These are phyloP conservation scores for Asobara japonica DNA, from an alignment of 1,140 invertebrate species.

Conservation along the genomic window DNA sequence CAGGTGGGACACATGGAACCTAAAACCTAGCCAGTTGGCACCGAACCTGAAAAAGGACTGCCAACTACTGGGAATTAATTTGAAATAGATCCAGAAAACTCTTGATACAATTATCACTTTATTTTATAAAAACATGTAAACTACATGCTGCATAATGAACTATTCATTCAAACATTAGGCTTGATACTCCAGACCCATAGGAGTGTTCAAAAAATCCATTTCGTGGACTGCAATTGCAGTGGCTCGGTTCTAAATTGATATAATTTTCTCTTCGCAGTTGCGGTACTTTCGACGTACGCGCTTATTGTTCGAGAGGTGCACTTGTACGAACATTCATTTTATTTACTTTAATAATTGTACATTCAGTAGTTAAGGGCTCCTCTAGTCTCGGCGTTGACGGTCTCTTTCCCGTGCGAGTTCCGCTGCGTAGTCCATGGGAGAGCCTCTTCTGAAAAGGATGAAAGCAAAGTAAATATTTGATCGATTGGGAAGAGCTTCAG, in stretches of 20 bases:
- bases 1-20: too few relatives aligned
- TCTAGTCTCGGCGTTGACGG: slow-evolving; percentile 61
- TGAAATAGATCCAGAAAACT: too few relatives aligned
- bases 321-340: slow-evolving; percentile 47
- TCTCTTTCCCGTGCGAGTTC: slow-evolving; percentile 62
- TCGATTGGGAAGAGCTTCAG: slow-evolving; percentile 15
- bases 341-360: slow-evolving; percentile 38
- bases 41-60: neutral
- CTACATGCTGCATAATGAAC: slow-evolving; percentile 52
- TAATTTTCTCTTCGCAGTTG: slow-evolving; percentile 15
- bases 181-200: slow-evolving; percentile 37
- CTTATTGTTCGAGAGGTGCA: slow-evolving; percentile 38
- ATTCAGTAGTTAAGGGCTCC: slow-evolving; percentile 11
- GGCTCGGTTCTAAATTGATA: slow-evolving; percentile 49
- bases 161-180: slow-evolving; percentile 43
- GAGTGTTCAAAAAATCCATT: slow-evolving; percentile 17
- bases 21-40: too few relatives aligned
- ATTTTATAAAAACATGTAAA: slow-evolving; percentile 58
- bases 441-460: slow-evolving; percentile 51
- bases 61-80: too few relatives aligned
- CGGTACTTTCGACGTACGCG: neutral
- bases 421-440: slow-evolving; percentile 62
- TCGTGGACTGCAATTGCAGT: slow-evolving; percentile 38
- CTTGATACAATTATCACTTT: slow-evolving; percentile 35
- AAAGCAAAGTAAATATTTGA: too few relatives aligned